Conservation (phyloP, 2,797 vertebrate genomes). For the Tamandua tetradactyla region DNA sequence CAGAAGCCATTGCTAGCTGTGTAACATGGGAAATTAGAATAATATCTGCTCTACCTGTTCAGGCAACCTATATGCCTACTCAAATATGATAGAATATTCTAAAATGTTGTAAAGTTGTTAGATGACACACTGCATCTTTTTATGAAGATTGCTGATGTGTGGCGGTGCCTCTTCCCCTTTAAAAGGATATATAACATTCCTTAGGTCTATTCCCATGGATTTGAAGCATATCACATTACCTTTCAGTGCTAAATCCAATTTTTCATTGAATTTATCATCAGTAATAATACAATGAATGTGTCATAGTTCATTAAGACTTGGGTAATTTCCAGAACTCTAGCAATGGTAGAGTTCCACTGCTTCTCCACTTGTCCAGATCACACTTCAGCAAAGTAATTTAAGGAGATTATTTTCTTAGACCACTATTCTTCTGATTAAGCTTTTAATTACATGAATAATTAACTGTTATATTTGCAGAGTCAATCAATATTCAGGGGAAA, state of each 20-base stretch:
- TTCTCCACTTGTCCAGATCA: neutral
- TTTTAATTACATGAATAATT: neutral
- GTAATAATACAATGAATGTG: fast-evolving
- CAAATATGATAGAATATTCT: neutral
- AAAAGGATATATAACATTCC: neutral
- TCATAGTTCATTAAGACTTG: neutral
- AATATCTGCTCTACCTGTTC: neutral
- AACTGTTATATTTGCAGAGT: neutral
- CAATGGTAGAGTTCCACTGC: neutral
- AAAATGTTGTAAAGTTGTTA: neutral
- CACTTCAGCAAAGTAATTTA: neutral
- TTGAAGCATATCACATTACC: neutral
- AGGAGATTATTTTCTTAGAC: neutral
- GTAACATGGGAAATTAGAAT: neutral
- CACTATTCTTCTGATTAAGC: neutral
- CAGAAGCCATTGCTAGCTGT: neutral
- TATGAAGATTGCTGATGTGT: neutral
- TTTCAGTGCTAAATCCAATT: neutral
- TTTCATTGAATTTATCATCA: neutral
- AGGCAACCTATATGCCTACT: neutral
- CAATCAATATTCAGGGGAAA: neutral
- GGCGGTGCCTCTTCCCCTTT: neutral
- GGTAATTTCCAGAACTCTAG: neutral
- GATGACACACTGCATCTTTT: neutral
- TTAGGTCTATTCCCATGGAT: neutral